These are phyloP conservation scores for Cerastoderma edule DNA, from an alignment of 2,888 invertebrate species.

Conservation along the genomic window DNA sequence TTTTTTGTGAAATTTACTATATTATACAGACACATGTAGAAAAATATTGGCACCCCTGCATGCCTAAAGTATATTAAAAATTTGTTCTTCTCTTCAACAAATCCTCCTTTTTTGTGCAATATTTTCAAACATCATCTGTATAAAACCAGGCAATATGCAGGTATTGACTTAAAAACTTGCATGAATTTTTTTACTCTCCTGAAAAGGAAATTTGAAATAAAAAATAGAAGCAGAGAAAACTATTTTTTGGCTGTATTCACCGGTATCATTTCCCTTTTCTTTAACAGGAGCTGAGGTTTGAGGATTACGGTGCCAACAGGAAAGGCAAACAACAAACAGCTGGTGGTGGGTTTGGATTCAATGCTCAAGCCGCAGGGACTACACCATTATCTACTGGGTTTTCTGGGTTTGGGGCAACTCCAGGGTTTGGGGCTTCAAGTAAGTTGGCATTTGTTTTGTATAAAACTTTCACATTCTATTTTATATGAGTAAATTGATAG, in stretches of 20 bases:
- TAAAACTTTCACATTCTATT: neutral
- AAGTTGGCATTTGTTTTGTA: conserved; percentile 35
- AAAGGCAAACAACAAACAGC: conserved; percentile 87
- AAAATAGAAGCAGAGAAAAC: neutral
- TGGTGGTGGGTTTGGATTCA: conserved; percentile 75
- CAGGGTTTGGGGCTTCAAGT: conserved; percentile 70
- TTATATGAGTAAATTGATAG: neutral
- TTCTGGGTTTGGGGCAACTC: conserved; percentile 19
- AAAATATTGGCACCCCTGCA: no score
- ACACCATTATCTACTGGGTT: conserved; percentile 47
- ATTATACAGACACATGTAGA: no score
- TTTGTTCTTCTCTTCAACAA: no score
- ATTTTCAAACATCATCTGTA: neutral
- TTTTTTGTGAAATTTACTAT: no score
- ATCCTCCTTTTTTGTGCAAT: no score
- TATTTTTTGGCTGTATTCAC: neutral
- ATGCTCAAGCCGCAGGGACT: conserved; percentile 54
- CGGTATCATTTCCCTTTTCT: neutral
- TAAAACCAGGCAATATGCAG: neutral
- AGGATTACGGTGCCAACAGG: conserved; percentile 95
- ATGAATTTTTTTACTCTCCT: neutral
- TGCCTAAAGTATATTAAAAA: no score
- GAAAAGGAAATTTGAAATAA: neutral
- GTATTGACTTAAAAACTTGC: neutral
- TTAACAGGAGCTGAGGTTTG: conserved; percentile 92